Evolutionary conservation across 1,140 invertebrate genomes (phyloP), one percentile per base, ranked within the genome.

Genomic region (Bilobella aurantiaca): DNA sequence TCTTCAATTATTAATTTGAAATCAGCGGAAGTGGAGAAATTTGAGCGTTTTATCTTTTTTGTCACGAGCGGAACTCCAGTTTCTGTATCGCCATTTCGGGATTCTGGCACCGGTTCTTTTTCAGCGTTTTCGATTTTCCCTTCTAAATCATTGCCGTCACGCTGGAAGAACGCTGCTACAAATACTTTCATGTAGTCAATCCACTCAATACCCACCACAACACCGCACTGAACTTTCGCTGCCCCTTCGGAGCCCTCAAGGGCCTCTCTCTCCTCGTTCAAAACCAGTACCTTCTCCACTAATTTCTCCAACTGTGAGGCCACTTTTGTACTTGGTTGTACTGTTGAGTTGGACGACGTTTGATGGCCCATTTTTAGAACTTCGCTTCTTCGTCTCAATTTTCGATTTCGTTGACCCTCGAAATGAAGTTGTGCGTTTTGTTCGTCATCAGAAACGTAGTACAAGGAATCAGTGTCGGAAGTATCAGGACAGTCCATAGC

Each of bases 101-200:
- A 12, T 12, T 18, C 34, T 12, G 8, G 8, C 34, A 42, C 34
- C 8, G 18, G 8, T 8, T 42, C 34, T 18, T 42, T 18, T 42
- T 42, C 34, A 12, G 34, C 34, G 34, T 42, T 42, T 42, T 18
- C 8, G 8, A 42, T 18, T 18, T 18, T 18, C 34, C 34, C 34
- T 42, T 42, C 34, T 42, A 12, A 18, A 42, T 12, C 49, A 14
- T 12, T 23, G 23, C 8, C 8, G 8, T 12, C 25, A 5, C 49
- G 49, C 5, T 12, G 25, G 8, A 53, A 53, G 23, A 53, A 53
- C 3, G 49, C 12, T 12, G 25, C 23, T 12, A 53, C 23, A 53
- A 53, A 53, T 23, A 53, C 21, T 53, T 53, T 53, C 49, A 53
- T 53, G 49, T 53, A 53, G 23, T 53, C 49, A 23, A 53, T 53